A percentile compares a stretch with the other conserved stretches of the same genome.
phyloP scores from a whole-genome alignment of 2,113 vertebrate species.

The Phasianus colchicus region DNA sequence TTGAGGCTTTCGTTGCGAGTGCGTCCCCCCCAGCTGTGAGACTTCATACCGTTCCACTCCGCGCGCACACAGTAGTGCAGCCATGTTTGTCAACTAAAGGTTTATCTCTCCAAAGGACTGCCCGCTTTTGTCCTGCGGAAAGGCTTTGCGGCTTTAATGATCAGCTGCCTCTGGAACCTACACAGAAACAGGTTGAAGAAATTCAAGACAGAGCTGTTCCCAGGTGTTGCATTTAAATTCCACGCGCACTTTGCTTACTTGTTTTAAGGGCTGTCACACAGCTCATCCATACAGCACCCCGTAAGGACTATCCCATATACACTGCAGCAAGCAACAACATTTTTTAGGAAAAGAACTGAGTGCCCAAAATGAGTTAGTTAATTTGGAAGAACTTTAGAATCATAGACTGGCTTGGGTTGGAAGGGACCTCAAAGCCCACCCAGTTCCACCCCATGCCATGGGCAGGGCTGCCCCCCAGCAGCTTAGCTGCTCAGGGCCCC shows the following conservation, averaged over 20 bases:
- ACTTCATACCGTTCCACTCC: rapidly evolving
- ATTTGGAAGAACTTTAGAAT: not conserved
- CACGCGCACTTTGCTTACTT: not conserved
- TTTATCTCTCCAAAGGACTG: not conserved
- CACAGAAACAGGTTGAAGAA: not conserved
- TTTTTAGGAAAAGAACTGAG: not conserved
- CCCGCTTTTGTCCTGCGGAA: not conserved
- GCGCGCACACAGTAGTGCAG: not conserved
- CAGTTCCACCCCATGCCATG: no score
- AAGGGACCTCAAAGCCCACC: no score
- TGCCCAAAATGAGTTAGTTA: not conserved
- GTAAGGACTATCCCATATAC: not conserved
- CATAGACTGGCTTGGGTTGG: no score
- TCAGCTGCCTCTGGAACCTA: not conserved
- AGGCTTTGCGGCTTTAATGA: not conserved
- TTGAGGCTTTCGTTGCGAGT: not conserved
- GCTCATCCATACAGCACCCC: rapidly evolving
- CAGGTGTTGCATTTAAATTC: not conserved
- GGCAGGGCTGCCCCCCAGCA: no score
- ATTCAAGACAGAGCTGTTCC: not conserved
- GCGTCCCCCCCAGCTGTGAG: not conserved
- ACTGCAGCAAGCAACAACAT: rapidly evolving
- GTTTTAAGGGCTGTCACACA: not conserved
- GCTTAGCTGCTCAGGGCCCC: no score
- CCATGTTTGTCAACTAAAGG: not conserved